These are phyloP conservation scores for Apistogramma diplotaenia DNA, from an alignment of 2,113 vertebrate species.

Conservation along the genomic window DNA sequence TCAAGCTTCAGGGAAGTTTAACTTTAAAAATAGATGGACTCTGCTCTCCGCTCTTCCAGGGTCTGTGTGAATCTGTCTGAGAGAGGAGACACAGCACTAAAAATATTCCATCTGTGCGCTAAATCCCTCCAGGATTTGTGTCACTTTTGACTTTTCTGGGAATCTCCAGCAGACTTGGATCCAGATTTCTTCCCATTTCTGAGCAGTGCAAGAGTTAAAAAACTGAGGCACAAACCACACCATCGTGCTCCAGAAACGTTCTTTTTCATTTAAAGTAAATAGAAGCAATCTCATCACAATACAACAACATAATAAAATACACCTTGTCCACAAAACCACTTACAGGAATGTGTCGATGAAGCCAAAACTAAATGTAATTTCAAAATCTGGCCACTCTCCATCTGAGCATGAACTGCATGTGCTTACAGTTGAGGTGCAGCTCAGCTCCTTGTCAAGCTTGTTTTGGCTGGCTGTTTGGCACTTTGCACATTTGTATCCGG, in stretches of 20 bases:
- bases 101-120: constrained; percentile 50
- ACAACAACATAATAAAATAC: constrained; percentile 2
- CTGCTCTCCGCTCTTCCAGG: neutral
- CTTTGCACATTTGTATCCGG: constrained; percentile 21
- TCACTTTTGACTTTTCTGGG: constrained; percentile 14
- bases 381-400: constrained; percentile 1
- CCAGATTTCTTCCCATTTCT: neutral
- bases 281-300: constrained; percentile 20
- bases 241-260: constrained; percentile 9
- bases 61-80: neutral
- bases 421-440: constrained; percentile 6
- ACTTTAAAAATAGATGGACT: neutral
- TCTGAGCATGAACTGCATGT: neutral
- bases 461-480: neutral
- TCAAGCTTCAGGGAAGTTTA: neutral
- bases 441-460: neutral
- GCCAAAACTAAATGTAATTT: neutral
- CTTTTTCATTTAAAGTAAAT: constrained; percentile 37
- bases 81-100: constrained; percentile 12
- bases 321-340: neutral
- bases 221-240: neutral
- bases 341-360: neutral
- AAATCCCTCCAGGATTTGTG: constrained; percentile 46
- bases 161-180: constrained; percentile 2
- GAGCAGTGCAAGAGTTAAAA: neutral